Evolutionary conservation across 2,888 invertebrate genomes (phyloP).

Genomic region (Ctenicera cuprea): DNA sequence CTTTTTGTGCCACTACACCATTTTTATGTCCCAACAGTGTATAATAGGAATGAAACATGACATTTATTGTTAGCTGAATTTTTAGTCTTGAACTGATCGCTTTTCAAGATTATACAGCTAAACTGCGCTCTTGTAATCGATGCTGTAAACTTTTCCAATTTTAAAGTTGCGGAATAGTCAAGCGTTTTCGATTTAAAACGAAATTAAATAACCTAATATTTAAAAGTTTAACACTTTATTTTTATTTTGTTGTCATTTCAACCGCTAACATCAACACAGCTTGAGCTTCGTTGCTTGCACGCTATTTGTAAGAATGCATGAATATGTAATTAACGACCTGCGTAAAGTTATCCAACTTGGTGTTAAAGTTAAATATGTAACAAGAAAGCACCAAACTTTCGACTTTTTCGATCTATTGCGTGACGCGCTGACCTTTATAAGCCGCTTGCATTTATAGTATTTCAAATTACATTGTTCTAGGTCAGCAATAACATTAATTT

Average conservation of each 20-base stretch:
- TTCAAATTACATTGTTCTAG: slow-evolving; percentile 23
- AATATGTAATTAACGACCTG: slow-evolving; percentile 13
- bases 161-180: slow-evolving; percentile 7
- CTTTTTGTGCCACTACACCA: background rate
- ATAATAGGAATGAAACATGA: slow-evolving; percentile 26
- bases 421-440: slow-evolving; percentile 23
- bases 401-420: slow-evolving; percentile 5
- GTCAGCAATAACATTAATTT: slow-evolving; percentile 16
- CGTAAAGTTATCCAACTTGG: slow-evolving; percentile 17
- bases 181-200: background rate
- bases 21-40: slow-evolving; percentile 18
- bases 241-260: too few species aligned
- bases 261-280: too few species aligned
- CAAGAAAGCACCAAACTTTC: slow-evolving; percentile 3
- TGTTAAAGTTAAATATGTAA: slow-evolving; percentile 15
- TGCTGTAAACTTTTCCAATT: slow-evolving; percentile 7
- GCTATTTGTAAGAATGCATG: slow-evolving; percentile 1
- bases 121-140: background rate
- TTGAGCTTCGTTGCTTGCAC: slow-evolving; percentile 10
- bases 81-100: slow-evolving; percentile 2
- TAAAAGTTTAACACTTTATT: too few species aligned
- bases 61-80: slow-evolving; percentile 21
- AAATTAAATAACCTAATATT: background rate
- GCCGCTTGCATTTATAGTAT: slow-evolving; percentile 19
- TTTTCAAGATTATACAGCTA: slow-evolving; percentile 3